Conservation (phyloP, 2,888 invertebrate genomes). For the Meloe dianella region DNA sequence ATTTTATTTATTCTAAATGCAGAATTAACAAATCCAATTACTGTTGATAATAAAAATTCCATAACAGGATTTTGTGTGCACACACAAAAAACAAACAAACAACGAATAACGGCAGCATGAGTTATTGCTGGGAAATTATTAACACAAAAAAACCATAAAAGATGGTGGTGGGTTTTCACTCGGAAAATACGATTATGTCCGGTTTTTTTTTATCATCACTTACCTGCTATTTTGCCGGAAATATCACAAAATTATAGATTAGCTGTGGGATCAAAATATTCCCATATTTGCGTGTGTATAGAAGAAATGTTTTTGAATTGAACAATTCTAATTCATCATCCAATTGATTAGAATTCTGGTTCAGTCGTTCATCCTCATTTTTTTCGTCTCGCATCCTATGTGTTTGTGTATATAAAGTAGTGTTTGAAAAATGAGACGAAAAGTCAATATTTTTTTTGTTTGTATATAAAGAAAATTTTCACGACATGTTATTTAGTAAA, state of each 20-base stretch:
- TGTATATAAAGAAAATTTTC: constrained; percentile 12
- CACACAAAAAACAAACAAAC: background rate
- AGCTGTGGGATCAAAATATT: constrained; percentile 22
- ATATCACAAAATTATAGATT: constrained; percentile 15
- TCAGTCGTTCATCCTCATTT: background rate
- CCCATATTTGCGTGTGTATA: background rate
- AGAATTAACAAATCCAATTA: background rate
- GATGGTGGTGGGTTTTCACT: constrained; percentile 22
- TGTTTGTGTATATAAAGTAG: background rate
- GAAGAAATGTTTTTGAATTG: background rate
- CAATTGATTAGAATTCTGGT: background rate
- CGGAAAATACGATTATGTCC: constrained; percentile 28
- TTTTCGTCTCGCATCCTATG: background rate
- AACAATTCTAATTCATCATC: background rate
- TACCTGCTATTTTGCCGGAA: constrained; percentile 19
- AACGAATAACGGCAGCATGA: constrained; percentile 19
- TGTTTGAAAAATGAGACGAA: background rate
- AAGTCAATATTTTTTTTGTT: constrained; percentile 13
- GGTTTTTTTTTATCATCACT: constrained; percentile 20
- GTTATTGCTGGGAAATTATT: constrained; percentile 30
- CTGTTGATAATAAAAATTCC: too few relatives aligned
- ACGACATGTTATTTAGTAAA: constrained; percentile 20
- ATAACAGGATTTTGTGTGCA: too few relatives aligned
- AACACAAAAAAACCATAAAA: constrained; percentile 21
- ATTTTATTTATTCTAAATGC: background rate